Percentiles rank a stretch among this genome's conserved stretches.
These are phyloP conservation scores for Cerceris rybyensis DNA, from an alignment of 2,888 invertebrate species.

Conservation along the genomic window DNA sequence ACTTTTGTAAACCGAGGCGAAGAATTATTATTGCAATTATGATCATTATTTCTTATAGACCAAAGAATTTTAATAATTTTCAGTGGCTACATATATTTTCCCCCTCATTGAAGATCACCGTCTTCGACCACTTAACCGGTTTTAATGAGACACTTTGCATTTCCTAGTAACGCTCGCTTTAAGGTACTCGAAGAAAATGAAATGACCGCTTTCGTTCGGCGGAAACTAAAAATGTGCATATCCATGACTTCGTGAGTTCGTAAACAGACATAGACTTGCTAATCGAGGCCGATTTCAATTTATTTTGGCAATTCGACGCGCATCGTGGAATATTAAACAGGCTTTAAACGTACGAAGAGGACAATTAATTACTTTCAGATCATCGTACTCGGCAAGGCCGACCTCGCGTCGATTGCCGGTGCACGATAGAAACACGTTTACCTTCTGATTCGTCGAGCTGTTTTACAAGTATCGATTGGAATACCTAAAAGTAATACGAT, in stretches of 20 bases:
- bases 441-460: slow-evolving; percentile 38
- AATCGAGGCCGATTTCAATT: slow-evolving; percentile 24
- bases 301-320: slow-evolving; percentile 15
- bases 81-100: too few relatives aligned
- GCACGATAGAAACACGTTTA: slow-evolving; percentile 34
- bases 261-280: slow-evolving; percentile 1
- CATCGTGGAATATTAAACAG: slow-evolving; percentile 25
- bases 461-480: slow-evolving; percentile 21
- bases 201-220: too few relatives aligned
- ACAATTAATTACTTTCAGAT: slow-evolving; percentile 51
- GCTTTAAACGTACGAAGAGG: slow-evolving; percentile 15
- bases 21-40: too few relatives aligned
- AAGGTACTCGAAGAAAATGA: too few relatives aligned
- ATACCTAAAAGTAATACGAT: background rate
- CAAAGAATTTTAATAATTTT: too few relatives aligned
- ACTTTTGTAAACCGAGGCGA: too few relatives aligned
- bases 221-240: too few relatives aligned
- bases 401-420: slow-evolving; percentile 38
- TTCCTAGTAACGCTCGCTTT: too few relatives aligned
- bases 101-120: too few relatives aligned
- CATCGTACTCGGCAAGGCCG: slow-evolving; percentile 49
- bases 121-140: too few relatives aligned
- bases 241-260: slow-evolving; percentile 5
- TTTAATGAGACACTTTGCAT: too few relatives aligned
- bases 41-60: too few relatives aligned